Evolutionary conservation across 1,140 invertebrate genomes (phyloP), one percentile per base, ranked within the genome.

Genomic region (Ptiloglossa arizonensis): DNA sequence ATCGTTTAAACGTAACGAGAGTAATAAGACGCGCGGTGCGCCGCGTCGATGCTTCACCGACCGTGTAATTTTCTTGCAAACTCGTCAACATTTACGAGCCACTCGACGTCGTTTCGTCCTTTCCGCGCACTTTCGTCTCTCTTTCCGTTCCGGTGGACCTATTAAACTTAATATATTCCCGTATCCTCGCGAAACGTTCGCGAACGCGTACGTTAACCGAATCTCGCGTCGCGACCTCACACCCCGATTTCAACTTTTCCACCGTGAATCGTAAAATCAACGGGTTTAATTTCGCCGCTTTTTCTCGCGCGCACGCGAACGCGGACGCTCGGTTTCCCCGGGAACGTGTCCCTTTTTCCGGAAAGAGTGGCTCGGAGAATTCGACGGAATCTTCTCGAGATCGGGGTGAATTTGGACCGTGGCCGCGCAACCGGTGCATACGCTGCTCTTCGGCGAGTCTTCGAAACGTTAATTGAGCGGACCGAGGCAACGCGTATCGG

Each of bases 1-100:
- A 82, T 83, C 75, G 74, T 81, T 82, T 66, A 56, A 71, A 46
- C 74, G 74, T 82, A 73, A 83, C 67, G 74, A 69, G 68, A 44
- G 63, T 69, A 72, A 79, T 79, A 82, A 82, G 68, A 50, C 75
- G 68, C n/a, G n/a, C 69, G 60, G 29, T 46, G 32, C 24, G 62
- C 32, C 2, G 41, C 41, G 41, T 41, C 9, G n/a, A n/a, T 48
- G 66, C 71, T 70, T 41, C 44, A 44, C 19, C 68, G 77, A n/a
- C 71, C 46, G 52, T 70, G 56, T 73, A 72, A 82, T 82, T 82
- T 79, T 67, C 44, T 79, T 79, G 74, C 57, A 50, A 82, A 83
- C 68, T 73, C 80, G 57, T 78, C 56, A 66, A 81, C 81, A 52
- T 83, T 77, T 77, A 77, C 81, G 66, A 76, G 57, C 79, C 29